phyloP scores from a whole-genome alignment of 2,113 vertebrate species.

The Emydocephalus ijimae region DNA sequence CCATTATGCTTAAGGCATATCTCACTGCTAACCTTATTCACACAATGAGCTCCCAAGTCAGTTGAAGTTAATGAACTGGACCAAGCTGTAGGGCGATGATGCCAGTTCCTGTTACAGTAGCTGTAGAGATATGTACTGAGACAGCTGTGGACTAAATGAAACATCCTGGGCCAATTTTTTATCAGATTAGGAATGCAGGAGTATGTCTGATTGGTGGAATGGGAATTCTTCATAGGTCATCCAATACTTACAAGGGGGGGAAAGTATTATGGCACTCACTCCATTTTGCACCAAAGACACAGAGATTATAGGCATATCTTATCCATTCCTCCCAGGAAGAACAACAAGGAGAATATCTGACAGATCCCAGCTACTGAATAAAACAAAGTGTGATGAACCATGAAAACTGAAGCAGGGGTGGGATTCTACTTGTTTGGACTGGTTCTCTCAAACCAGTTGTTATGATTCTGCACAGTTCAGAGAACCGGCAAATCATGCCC shows the following conservation, averaged over 20 bases:
- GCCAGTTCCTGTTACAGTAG: background rate
- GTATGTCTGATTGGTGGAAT: background rate
- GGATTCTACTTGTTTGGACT: too few relatives aligned
- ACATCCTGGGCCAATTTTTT: background rate
- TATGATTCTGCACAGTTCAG: too few relatives aligned
- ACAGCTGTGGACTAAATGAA: background rate
- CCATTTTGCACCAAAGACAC: background rate
- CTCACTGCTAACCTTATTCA: background rate
- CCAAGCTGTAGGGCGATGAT: background rate
- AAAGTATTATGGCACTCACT: background rate
- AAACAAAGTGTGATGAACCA: background rate
- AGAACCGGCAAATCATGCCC: too few relatives aligned
- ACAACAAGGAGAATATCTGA: background rate
- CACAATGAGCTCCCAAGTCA: background rate
- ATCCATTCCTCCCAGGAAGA: background rate
- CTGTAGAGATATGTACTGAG: background rate
- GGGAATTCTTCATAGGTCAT: background rate
- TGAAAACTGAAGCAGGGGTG: background rate
- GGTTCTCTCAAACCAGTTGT: too few relatives aligned
- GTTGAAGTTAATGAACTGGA: background rate
- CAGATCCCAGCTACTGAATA: background rate
- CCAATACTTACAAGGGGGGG: background rate
- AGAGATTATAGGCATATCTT: background rate
- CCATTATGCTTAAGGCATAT: background rate
- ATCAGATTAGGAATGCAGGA: background rate